Conservation (phyloP, 1,140 invertebrate genomes). For the Thaumatotibia leucotreta region DNA sequence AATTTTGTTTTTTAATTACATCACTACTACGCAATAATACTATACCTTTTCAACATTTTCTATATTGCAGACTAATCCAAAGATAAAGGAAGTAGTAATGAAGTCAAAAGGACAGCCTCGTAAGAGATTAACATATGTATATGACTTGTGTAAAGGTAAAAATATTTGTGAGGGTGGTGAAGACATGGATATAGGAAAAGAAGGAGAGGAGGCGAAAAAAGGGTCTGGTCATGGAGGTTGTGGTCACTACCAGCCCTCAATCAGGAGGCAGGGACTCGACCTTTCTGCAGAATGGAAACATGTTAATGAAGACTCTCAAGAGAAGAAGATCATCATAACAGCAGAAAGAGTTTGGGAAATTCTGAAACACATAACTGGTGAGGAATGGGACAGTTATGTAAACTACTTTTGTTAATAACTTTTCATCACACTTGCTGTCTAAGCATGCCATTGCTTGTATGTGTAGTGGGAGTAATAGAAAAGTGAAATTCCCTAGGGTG, state of each 20-base stretch:
- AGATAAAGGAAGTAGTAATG: conserved; percentile 97
- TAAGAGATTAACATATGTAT: conserved; percentile 95
- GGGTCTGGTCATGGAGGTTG: conserved; percentile 94
- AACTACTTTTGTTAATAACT: not conserved
- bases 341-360: conserved; percentile 98
- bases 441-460: not conserved
- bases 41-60: conserved; percentile 16
- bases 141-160: conserved; percentile 98
- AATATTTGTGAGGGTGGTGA: conserved; percentile 99
- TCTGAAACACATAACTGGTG: conserved; percentile 93
- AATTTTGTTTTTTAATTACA: not conserved
- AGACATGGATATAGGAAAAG: conserved; percentile 94
- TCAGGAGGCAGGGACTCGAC: conserved; percentile 92
- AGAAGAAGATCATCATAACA: conserved; percentile 94
- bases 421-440: not conserved
- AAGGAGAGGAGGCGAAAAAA: conserved; percentile 83
- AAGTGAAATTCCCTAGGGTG: too few relatives aligned
- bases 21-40: not conserved
- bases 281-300: conserved; percentile 98
- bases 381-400: not conserved
- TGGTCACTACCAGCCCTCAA: conserved; percentile 97
- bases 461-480: too few relatives aligned
- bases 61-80: conserved; percentile 87
- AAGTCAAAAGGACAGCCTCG: conserved; percentile 98
- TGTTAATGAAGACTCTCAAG: conserved; percentile 98